phyloP scores from a whole-genome alignment of 2,797 vertebrate species.

The Anomalospiza imberbis region DNA sequence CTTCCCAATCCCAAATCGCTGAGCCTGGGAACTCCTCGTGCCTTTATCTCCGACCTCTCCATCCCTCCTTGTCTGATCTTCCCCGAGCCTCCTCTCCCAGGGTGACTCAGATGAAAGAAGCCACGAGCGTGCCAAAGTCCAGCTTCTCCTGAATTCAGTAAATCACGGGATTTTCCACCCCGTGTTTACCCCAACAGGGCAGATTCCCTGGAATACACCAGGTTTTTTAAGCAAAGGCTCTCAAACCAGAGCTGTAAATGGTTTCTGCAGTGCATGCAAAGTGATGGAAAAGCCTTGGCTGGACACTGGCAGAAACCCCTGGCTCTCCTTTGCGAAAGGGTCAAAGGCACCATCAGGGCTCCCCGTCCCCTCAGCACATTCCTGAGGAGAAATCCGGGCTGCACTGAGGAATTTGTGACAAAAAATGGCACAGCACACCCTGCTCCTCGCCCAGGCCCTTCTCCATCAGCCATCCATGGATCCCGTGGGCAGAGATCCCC shows the following conservation, averaged over 20 bases:
- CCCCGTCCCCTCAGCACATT: accelerated
- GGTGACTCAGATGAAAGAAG: background rate
- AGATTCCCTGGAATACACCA: background rate
- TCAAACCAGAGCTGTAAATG: background rate
- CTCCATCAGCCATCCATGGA: background rate
- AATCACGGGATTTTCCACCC: background rate
- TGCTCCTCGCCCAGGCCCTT: background rate
- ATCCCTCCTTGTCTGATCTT: accelerated
- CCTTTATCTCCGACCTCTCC: background rate
- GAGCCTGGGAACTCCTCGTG: background rate
- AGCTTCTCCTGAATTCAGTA: accelerated
- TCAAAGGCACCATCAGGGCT: accelerated
- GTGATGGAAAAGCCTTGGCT: background rate
- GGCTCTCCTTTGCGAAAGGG: background rate
- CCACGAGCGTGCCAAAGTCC: accelerated
- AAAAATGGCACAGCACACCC: background rate
- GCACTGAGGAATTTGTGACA: background rate
- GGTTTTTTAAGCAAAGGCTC: background rate
- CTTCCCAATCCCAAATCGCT: background rate
- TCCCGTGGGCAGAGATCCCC: accelerated
- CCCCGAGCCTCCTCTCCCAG: background rate
- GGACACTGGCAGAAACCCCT: background rate
- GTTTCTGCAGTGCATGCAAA: background rate
- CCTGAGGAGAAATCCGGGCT: background rate
- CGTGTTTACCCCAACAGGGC: background rate